Percentiles rank a stretch among this genome's conserved stretches.
Conservation (phyloP, 2,113 vertebrate genomes). For the Patagioenas fasciata region DNA sequence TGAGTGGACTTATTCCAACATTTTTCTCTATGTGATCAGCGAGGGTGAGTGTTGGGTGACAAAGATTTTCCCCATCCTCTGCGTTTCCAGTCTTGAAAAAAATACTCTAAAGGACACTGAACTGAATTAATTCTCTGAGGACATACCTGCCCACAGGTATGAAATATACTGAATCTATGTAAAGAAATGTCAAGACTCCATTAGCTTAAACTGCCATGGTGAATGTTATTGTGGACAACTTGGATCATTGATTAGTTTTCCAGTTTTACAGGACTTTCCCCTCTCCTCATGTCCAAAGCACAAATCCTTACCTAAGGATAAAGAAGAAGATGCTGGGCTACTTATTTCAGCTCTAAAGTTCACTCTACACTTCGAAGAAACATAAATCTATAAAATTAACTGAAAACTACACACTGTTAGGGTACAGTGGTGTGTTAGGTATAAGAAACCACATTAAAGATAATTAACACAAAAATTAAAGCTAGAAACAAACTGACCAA, state of each 20-base stretch:
- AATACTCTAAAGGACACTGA: background rate
- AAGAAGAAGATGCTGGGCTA: background rate
- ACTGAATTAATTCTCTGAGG: background rate
- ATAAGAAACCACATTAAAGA: background rate
- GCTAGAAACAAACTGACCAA: background rate
- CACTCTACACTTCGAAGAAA: background rate
- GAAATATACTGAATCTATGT: background rate
- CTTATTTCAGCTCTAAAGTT: background rate
- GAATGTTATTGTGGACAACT: background rate
- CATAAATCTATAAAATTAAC: background rate
- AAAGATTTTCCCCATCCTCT: background rate
- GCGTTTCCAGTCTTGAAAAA: background rate
- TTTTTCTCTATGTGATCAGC: background rate
- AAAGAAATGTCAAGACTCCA: background rate
- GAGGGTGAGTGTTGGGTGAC: background rate
- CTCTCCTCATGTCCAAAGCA: background rate
- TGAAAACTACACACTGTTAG: background rate
- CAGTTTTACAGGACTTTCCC: background rate
- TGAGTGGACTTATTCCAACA: background rate
- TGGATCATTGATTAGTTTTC: background rate
- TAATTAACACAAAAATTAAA: conserved; percentile 2
- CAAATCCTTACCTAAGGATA: background rate
- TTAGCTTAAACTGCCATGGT: background rate
- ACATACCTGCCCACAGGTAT: background rate
- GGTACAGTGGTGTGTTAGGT: background rate